Conservation (phyloP, 2,888 invertebrate species). For the Anoncus sp. region DNA sequence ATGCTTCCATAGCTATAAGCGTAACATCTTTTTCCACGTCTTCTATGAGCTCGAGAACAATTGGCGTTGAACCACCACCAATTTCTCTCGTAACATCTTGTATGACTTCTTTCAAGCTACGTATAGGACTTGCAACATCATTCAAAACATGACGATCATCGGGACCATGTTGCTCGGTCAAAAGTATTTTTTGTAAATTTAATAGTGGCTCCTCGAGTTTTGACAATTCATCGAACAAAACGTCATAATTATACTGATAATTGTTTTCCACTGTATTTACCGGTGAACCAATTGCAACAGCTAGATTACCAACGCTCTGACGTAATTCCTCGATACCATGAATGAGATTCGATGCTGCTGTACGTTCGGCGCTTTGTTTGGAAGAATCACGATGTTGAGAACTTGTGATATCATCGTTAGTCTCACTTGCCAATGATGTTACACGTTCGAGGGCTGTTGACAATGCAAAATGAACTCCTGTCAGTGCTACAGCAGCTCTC, state of each 20-base stretch:
- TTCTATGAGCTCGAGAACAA: slow-evolving; percentile 74
- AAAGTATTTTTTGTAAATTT: slow-evolving; percentile 73
- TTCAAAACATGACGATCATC: slow-evolving; percentile 73
- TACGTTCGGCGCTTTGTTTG: slow-evolving; percentile 41
- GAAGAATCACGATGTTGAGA: background rate
- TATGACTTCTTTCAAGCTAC: slow-evolving; percentile 71
- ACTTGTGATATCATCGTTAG: slow-evolving; percentile 18
- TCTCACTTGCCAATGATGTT: background rate
- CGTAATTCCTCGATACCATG: slow-evolving; percentile 72
- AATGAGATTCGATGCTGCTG: slow-evolving; percentile 64
- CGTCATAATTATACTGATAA: slow-evolving; percentile 69
- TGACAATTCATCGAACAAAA: slow-evolving; percentile 70
- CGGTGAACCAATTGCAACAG: slow-evolving; percentile 73
- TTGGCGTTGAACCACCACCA: slow-evolving; percentile 61
- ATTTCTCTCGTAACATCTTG: slow-evolving; percentile 66
- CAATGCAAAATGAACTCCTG: slow-evolving; percentile 75
- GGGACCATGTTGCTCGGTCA: slow-evolving; percentile 71
- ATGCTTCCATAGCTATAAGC: slow-evolving; percentile 70
- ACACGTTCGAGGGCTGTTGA: slow-evolving; percentile 72
- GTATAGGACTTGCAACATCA: slow-evolving; percentile 73
- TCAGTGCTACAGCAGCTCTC: slow-evolving; percentile 72
- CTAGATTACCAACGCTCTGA: slow-evolving; percentile 72
- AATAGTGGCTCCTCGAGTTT: slow-evolving; percentile 74
- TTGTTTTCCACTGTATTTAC: slow-evolving; percentile 50
- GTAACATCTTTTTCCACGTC: slow-evolving; percentile 75